Evolutionary conservation across 2,113 vertebrate species (phyloP).

Genomic region (Lophochroa leadbeateri): DNA sequence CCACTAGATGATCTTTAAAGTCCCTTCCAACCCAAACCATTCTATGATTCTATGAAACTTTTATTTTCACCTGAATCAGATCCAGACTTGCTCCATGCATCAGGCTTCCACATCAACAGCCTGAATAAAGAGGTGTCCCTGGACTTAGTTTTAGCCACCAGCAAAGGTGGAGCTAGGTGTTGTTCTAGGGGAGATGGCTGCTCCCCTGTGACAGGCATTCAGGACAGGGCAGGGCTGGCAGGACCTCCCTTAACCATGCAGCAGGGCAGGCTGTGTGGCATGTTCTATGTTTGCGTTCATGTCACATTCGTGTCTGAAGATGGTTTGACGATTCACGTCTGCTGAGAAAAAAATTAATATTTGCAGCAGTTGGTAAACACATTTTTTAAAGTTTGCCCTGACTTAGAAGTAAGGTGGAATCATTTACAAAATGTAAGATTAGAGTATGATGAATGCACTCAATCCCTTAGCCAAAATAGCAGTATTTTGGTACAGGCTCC

Average conservation of each 20-base stretch:
- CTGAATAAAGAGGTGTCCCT: not conserved
- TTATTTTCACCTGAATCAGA: not conserved
- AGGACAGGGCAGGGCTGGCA: not conserved
- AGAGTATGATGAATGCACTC: not conserved
- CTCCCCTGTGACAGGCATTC: rapidly evolving
- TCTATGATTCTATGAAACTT: not conserved
- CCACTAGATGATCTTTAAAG: not conserved
- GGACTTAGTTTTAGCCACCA: not conserved
- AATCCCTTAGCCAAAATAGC: not conserved
- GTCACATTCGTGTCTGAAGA: not conserved
- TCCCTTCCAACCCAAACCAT: not conserved
- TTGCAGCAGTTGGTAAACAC: rapidly evolving
- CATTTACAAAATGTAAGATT: not conserved
- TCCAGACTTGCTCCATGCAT: rapidly evolving
- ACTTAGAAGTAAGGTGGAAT: not conserved
- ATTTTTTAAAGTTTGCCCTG: not conserved
- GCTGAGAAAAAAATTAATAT: not conserved
- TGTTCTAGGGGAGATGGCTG: rapidly evolving
- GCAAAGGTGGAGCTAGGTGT: not conserved
- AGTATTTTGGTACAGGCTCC: not conserved
- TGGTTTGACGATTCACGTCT: not conserved
- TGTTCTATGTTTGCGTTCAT: not conserved
- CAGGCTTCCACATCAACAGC: not conserved
- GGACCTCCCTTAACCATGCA: not conserved
- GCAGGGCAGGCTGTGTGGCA: rapidly evolving